Conservation (phyloP, 2,888 invertebrate genomes). For the Sarcophaga caerulescens region DNA sequence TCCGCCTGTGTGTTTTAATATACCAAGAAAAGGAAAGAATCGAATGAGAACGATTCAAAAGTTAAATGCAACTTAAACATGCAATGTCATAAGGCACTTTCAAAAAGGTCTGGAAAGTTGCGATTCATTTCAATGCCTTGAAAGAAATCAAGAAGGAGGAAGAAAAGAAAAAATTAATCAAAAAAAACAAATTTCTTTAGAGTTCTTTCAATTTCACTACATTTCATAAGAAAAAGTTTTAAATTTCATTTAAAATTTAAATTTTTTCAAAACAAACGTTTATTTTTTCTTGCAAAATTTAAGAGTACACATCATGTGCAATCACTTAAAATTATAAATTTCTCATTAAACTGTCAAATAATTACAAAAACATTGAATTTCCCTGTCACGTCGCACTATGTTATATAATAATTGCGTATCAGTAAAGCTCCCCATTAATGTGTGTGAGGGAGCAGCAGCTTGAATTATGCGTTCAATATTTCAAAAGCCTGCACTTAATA, state of each 20-base stretch:
- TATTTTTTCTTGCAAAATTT: too few relatives aligned
- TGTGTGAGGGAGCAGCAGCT: conserved; percentile 16
- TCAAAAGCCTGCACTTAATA: conserved; percentile 39
- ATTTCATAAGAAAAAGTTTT: background rate
- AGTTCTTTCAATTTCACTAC: background rate
- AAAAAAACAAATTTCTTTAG: background rate
- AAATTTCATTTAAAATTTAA: background rate
- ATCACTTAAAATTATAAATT: background rate
- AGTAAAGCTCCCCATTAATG: conserved; percentile 7
- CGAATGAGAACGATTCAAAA: background rate
- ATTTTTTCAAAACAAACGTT: too few relatives aligned
- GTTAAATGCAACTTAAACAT: conserved; percentile 44
- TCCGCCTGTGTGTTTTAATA: background rate
- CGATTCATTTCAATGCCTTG: background rate
- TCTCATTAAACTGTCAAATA: background rate
- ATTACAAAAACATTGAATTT: background rate
- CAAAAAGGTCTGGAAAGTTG: conserved; percentile 47
- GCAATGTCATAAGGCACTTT: conserved; percentile 28
- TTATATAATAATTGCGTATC: conserved; percentile 40
- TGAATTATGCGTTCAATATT: background rate
- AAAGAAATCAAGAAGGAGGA: background rate
- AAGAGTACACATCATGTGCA: too few relatives aligned
- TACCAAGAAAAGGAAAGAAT: background rate
- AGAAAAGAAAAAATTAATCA: conserved; percentile 1
- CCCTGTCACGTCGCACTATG: background rate